A percentile compares a stretch with the other conserved stretches of the same genome.
Conservation (phyloP, 2,888 invertebrate species). For the Netelia melanura region DNA sequence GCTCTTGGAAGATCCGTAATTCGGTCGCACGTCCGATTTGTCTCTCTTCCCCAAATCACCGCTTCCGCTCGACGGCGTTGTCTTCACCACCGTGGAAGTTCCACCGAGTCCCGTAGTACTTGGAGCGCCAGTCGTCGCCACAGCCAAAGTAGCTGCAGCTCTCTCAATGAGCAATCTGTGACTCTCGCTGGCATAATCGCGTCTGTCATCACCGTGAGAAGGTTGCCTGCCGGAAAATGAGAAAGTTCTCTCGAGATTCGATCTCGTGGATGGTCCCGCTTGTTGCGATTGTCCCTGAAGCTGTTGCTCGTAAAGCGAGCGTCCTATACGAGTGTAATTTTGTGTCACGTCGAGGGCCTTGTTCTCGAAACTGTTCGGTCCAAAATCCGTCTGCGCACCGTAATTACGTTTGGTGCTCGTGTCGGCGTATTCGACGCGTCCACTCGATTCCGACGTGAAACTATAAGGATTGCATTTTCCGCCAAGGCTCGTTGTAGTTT, state of each 20-base stretch:
- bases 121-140: constrained; percentile 1
- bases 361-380: constrained; percentile 73
- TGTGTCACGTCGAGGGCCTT: constrained; percentile 70
- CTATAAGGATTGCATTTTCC: constrained; percentile 80
- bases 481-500: constrained; percentile 29
- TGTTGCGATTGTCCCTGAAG: constrained; percentile 38
- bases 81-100: constrained; percentile 6
- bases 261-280: constrained; percentile 69
- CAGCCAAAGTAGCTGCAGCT: constrained; percentile 61
- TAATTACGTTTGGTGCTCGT: constrained; percentile 71
- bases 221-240: constrained; percentile 76
- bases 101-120: neutral
- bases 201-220: constrained; percentile 45
- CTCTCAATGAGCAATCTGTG: constrained; percentile 72
- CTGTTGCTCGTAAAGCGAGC: constrained; percentile 52
- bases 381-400: constrained; percentile 75
- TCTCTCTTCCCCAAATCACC: constrained; percentile 80
- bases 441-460: constrained; percentile 83
- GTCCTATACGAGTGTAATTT: constrained; percentile 57
- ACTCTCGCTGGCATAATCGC: constrained; percentile 51
- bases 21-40: constrained; percentile 78
- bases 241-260: constrained; percentile 76
- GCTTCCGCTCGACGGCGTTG: constrained; percentile 60
- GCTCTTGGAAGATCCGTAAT: constrained; percentile 81
- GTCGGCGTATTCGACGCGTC: constrained; percentile 82